phyloP scores from a whole-genome alignment of 35 echinoderm and acorn worm genomes.

The Nesometra sesokonis region DNA sequence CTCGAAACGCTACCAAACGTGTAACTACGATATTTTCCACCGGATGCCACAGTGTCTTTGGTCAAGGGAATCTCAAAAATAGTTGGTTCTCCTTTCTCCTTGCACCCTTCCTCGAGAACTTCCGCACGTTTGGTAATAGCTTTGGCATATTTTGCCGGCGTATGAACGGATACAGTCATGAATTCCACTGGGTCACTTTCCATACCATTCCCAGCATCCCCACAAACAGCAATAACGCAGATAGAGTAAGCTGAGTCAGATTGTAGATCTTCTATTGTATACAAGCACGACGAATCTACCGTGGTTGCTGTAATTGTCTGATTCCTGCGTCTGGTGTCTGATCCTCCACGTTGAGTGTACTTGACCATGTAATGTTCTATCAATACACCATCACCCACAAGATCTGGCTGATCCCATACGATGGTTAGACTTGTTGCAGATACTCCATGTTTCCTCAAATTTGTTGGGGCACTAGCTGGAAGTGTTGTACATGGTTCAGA shows the following conservation, averaged over 20 bases:
- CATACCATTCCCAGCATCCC: conserved; percentile 1
- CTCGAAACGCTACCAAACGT: too few species aligned
- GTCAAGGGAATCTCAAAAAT: neutral
- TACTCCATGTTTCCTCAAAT: neutral
- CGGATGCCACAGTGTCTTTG: neutral
- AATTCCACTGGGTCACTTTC: too few species aligned
- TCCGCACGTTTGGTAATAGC: neutral
- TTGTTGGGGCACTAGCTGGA: neutral
- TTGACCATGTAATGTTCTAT: conserved; percentile 1
- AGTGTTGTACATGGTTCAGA: too few species aligned
- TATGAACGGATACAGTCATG: neutral
- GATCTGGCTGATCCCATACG: too few species aligned
- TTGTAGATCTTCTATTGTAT: neutral
- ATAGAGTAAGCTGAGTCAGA: neutral
- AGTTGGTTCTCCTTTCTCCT: neutral
- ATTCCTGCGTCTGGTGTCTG: neutral
- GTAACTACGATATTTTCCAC: too few species aligned
- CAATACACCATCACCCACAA: neutral
- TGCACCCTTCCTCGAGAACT: neutral
- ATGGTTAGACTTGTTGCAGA: too few species aligned
- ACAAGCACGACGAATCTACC: neutral
- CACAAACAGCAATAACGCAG: neutral
- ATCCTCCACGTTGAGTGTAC: conserved; percentile 1
- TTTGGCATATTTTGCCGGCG: neutral
- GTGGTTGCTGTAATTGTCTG: neutral